These are phyloP conservation scores for Penaeus chinensis DNA, from an alignment of 1,140 invertebrate species.

Conservation along the genomic window DNA sequence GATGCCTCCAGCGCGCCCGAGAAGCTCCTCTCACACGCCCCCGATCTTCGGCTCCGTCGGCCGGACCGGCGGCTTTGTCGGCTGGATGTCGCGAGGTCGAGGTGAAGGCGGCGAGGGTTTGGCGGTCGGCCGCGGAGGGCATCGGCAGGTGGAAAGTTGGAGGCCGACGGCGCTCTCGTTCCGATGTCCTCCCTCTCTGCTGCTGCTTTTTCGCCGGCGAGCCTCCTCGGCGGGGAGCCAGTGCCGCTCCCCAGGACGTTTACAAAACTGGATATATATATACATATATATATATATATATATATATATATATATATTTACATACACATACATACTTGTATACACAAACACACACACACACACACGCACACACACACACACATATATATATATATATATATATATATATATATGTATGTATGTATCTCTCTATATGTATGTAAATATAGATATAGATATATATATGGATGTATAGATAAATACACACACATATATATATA, in stretches of 20 bases:
- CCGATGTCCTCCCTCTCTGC: neutral
- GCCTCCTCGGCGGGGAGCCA: constrained; percentile 2
- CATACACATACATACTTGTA: neutral
- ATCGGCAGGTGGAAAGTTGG: neutral
- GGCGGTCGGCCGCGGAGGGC: neutral
- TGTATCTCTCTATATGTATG: neutral
- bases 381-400: neutral
- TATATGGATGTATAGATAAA: neutral
- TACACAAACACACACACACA: neutral
- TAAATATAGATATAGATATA: constrained; percentile 1
- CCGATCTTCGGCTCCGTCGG: too few relatives aligned
- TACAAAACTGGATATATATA: neutral
- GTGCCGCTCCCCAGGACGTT: neutral
- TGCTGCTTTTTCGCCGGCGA: neutral
- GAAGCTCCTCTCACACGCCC: too few relatives aligned
- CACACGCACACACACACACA: neutral
- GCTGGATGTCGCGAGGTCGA: too few relatives aligned
- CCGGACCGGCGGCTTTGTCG: too few relatives aligned
- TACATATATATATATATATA: constrained; percentile 11
- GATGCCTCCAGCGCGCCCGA: too few relatives aligned
- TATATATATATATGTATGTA: neutral
- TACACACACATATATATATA: neutral
- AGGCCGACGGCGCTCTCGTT: neutral
- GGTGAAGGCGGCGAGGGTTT: neutral
- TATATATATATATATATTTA: constrained; percentile 19